Evolutionary conservation across 2,888 invertebrate species (phyloP).

Genomic region (Cordilura impudica): DNA sequence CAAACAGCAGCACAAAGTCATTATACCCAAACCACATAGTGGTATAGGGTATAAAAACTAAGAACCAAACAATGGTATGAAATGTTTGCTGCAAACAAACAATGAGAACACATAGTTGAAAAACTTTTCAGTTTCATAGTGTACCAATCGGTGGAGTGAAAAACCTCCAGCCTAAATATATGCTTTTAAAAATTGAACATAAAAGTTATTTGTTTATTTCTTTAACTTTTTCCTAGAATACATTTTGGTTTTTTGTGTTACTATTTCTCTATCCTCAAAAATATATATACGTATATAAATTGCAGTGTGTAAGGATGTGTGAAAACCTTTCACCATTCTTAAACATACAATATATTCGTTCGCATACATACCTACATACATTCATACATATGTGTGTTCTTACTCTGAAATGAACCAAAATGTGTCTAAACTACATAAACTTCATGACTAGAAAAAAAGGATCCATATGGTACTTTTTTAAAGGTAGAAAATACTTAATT

Average conservation of each 20-base stretch:
- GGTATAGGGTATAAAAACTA: too few relatives aligned
- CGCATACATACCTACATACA: too few relatives aligned
- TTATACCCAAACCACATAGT: too few relatives aligned
- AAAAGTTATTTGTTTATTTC: not conserved
- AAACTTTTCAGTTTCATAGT: not conserved
- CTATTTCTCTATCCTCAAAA: not conserved
- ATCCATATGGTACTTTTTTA: conserved; percentile 25
- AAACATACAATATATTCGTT: not conserved
- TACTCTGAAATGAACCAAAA: too few relatives aligned
- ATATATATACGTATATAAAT: not conserved
- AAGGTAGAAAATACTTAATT: conserved; percentile 17
- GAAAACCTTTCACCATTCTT: conserved; percentile 26
- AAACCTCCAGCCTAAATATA: conserved; percentile 27
- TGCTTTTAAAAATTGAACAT: conserved; percentile 3
- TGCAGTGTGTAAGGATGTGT: conserved; percentile 8
- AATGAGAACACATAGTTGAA: not conserved
- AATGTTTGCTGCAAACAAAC: not conserved
- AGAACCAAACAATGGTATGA: not conserved
- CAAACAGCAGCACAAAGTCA: too few relatives aligned
- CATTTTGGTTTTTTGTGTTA: not conserved
- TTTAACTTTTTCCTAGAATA: too few relatives aligned
- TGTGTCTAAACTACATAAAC: not conserved
- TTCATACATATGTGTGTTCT: too few relatives aligned
- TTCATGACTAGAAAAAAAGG: not conserved
- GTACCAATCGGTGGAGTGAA: not conserved